These are phyloP conservation scores for Dreissena rostriformis DNA, from an alignment of 1,140 invertebrate genomes.

Conservation along the genomic window DNA sequence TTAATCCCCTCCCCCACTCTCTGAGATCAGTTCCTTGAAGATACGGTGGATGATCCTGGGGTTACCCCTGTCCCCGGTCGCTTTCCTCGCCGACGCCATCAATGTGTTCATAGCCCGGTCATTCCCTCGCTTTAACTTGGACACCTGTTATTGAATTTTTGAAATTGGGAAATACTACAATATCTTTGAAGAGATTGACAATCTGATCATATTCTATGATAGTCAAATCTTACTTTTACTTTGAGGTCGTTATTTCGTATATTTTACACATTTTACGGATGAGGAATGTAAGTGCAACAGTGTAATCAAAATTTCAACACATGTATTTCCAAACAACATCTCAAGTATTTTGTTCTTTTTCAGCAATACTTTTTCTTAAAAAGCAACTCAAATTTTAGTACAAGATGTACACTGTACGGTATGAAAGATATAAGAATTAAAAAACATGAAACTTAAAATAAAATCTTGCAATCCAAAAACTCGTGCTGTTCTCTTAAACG, in stretches of 20 bases:
- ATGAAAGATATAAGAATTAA: too few relatives aligned
- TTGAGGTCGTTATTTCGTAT: neutral
- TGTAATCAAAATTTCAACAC: neutral
- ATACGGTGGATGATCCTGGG: constrained; percentile 16
- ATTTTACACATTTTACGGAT: neutral
- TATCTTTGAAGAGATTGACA: neutral
- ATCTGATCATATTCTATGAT: neutral
- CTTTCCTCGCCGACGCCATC: constrained; percentile 32
- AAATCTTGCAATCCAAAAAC: too few relatives aligned
- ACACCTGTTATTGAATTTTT: constrained; percentile 20
- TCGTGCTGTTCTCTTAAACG: too few relatives aligned
- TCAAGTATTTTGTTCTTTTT: too few relatives aligned
- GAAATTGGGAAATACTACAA: neutral
- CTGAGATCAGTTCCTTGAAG: constrained; percentile 10
- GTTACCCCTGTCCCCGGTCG: constrained; percentile 29
- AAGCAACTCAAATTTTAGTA: too few relatives aligned
- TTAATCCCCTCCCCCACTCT: neutral
- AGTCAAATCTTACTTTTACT: too few relatives aligned
- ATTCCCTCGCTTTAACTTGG: constrained; percentile 40
- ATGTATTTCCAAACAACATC: too few relatives aligned
- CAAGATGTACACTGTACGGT: too few relatives aligned
- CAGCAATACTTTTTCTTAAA: too few relatives aligned
- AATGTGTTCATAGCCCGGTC: constrained; percentile 32
- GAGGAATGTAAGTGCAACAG: neutral
- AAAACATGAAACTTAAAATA: too few relatives aligned